phyloP scores from a whole-genome alignment of 1,140 invertebrate species.

The Lasioglossum baleicum region DNA sequence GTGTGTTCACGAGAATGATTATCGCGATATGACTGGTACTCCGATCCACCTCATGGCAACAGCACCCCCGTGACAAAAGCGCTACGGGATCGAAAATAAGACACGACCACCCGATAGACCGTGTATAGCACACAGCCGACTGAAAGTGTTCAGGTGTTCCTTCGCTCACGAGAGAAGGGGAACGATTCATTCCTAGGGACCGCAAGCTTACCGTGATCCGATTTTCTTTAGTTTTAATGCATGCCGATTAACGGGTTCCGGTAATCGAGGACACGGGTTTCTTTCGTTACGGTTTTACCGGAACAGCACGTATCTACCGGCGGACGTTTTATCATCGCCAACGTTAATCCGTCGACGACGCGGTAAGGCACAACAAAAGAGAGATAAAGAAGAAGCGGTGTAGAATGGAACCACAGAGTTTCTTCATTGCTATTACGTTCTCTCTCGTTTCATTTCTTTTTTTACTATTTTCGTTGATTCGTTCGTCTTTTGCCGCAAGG shows the following conservation, averaged over 20 bases:
- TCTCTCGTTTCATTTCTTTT: background rate
- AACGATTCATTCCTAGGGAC: slow-evolving; percentile 26
- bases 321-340: slow-evolving; percentile 8
- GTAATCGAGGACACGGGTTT: slow-evolving; percentile 6
- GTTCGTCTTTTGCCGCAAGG: slow-evolving; percentile 11
- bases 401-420: background rate
- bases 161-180: slow-evolving; percentile 10
- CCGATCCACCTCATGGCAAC: slow-evolving; percentile 26
- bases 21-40: slow-evolving; percentile 5
- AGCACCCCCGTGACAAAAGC: slow-evolving; percentile 11
- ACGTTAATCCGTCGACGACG: slow-evolving; percentile 20
- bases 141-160: background rate
- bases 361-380: slow-evolving; percentile 32
- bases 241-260: slow-evolving; percentile 15
- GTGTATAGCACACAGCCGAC: slow-evolving; percentile 25
- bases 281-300: slow-evolving; percentile 8
- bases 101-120: slow-evolving; percentile 39
- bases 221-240: slow-evolving; percentile 23
- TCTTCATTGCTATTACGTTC: slow-evolving; percentile 21
- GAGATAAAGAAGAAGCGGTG: background rate
- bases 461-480: slow-evolving; percentile 2
- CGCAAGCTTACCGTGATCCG: slow-evolving; percentile 27
- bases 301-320: slow-evolving; percentile 6
- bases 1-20: too few relatives aligned
- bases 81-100: background rate